Base-by-base conservation (phyloP, 2,888 invertebrate species). In the Clivina fossor region DNA sequence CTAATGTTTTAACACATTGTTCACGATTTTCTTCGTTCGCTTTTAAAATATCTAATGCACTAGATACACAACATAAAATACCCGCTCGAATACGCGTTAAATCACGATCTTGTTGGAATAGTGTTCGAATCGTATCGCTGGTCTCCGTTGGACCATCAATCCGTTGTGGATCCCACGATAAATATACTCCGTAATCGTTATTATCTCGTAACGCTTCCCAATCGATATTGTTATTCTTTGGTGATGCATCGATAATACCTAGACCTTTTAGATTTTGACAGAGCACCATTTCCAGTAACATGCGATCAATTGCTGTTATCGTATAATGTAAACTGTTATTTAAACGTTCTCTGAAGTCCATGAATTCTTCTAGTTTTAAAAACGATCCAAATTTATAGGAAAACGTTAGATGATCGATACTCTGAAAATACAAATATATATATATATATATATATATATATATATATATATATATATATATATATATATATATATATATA, bases 321-420 rank as follows among this genome's bases (percentile, higher is more conserved):
- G 80, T 84, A 69, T 84, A 86, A 74, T 94, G 90, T 54, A 89
- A 76, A 61, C 95, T 95, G 64, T 87, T 85, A 64, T 86, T 85
- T 58, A 96, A 76, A 43, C 89, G 81, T 64, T 86, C 85, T 64
- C 88, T 82, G 71, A 95, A 90, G 68, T 87, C 84, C 66, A 90
- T 84, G 70, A 97, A 89, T 73, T 96, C 95, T 63, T 88, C 84
- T 62, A 96, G 82, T 80, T 95, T 94, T 63, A 87, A 84, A 76
- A 95, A 95, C 37, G 95, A 93, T 8, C 96, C 95, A 74, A 87
- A 95, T 70, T 95, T 94, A 77, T 95, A 96, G 5, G 92, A 90
- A 67, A 90, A 86, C 19, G 93, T 90, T 49, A 96, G 80, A 71
- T 93, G 91, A 72, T 96, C 96, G 41, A 91, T 83, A 66, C 92